Conservation (phyloP, 2,113 vertebrate species). For the Lasiurus cinereus region DNA sequence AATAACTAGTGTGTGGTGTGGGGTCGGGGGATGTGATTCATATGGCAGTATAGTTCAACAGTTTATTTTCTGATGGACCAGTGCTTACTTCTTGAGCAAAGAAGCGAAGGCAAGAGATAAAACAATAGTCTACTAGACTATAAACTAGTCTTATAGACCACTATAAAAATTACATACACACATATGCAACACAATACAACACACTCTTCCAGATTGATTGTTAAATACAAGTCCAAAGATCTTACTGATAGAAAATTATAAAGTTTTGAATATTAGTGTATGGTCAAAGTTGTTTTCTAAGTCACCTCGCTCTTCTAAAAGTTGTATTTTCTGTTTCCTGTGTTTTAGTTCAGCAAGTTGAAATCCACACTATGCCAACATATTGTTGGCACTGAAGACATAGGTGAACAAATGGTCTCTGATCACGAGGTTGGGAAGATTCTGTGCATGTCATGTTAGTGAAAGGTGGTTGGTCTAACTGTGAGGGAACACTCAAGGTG, state of each 20-base stretch:
- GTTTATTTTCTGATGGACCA: not conserved
- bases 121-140: not conserved
- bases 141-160: not conserved
- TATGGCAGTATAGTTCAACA: not conserved
- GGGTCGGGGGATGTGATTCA: not conserved
- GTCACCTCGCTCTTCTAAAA: not conserved
- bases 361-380: not conserved
- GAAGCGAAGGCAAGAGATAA: not conserved
- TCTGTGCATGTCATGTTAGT: not conserved
- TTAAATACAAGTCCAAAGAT: constrained; percentile 3
- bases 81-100: not conserved
- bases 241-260: not conserved
- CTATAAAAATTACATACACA: not conserved
- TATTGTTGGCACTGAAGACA: not conserved
- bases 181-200: not conserved
- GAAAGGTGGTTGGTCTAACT: not conserved
- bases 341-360: constrained; percentile 25
- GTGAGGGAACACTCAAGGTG: not conserved
- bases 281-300: not conserved
- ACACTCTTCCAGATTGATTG: not conserved
- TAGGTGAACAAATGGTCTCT: not conserved
- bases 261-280: not conserved
- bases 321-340: not conserved
- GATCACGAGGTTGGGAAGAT: not conserved
- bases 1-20: not conserved